Evolutionary conservation across 64 coral and sea anemone species (phyloP).

Genomic region (Astreopora myriophthalma): DNA sequence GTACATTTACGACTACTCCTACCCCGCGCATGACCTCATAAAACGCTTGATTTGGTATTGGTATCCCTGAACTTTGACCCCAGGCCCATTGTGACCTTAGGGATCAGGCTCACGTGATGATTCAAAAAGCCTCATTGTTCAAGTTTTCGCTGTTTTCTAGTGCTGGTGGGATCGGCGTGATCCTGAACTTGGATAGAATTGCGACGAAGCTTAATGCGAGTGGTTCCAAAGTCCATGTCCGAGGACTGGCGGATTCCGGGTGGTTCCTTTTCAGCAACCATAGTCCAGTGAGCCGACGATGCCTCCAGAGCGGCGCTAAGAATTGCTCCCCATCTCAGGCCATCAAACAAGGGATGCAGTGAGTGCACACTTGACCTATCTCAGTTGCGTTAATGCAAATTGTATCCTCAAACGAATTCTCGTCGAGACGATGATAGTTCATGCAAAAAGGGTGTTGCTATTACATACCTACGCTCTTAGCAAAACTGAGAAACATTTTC

Average conservation of each 20-base stretch:
- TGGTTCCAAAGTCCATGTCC: constrained; percentile 69
- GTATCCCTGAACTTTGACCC: too few relatives aligned
- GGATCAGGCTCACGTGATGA: too few relatives aligned
- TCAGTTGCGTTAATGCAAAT: too few relatives aligned
- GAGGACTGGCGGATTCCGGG: constrained; percentile 82
- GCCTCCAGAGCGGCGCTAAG: not conserved
- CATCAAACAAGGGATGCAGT: constrained; percentile 50
- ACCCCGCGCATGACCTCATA: too few relatives aligned
- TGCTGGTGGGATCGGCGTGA: constrained; percentile 89
- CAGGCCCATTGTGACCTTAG: too few relatives aligned
- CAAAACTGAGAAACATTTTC: too few relatives aligned
- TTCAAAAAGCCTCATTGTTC: not conserved
- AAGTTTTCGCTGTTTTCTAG: constrained; percentile 18
- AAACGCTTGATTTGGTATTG: too few relatives aligned
- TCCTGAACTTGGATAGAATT: constrained; percentile 85
- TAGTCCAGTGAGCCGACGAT: not conserved
- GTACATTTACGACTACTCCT: too few relatives aligned
- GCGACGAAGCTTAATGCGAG: constrained; percentile 28
- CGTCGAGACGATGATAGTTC: too few relatives aligned
- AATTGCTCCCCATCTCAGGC: constrained; percentile 51
- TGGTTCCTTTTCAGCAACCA: constrained; percentile 44
- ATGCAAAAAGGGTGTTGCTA: too few relatives aligned
- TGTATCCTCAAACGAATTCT: not conserved
- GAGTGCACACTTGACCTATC: not conserved
- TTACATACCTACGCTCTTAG: too few relatives aligned